Evolutionary conservation across 64 coral and sea anemone genomes (phyloP), one percentile per base, ranked within the genome.

Genomic region (Pachyseris speciosa): DNA sequence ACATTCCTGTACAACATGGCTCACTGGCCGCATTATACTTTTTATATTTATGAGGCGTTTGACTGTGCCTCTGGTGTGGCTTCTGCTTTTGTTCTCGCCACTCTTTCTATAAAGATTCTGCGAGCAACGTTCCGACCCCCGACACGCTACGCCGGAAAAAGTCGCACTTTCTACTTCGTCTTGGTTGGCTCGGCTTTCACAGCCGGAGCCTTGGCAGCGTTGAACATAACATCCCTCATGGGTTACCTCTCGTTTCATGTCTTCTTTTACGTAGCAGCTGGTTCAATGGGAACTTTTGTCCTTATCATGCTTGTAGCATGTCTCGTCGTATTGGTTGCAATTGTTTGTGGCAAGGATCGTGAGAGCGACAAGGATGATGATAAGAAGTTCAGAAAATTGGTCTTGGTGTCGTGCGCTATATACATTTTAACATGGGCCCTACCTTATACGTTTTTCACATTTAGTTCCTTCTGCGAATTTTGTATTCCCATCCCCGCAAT

Each of bases 201-300:
- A 1, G 59, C 89, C 11, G 49, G 34, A 22, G 28, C 52, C 3
- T 53, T 57, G 9, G 39, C 67, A 5, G 80, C 89, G 0, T 73
- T 91, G 20, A 91, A 91, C 5, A 52, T 91, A 9, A 66, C 57
- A 9, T 84, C 78, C 66, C 51, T 91, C 4, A 74, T 91, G 89
- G 66, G 57, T 65, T 83, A 84, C 17, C 15, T 91, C 30, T 7
- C 74, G 0, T 91, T 73, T 36, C 25, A 17, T 4, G 15, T 73
- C 40, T 91, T 84, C 69, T 91, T 91, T 64, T 91, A 84, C 31
- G 2, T 73, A 11, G 44, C 81, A 25, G 67, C 57, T 15, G 79
- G 74, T 8, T 19, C 83, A 29, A 12, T 91, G 24, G 41, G 17
- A 11, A 49, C 71, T 24, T 57, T 65, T 9, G 78, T 68, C 0